These are phyloP conservation scores for Hemitrygon akajei DNA, from an alignment of 2,797 vertebrate species.

Conservation along the genomic window DNA sequence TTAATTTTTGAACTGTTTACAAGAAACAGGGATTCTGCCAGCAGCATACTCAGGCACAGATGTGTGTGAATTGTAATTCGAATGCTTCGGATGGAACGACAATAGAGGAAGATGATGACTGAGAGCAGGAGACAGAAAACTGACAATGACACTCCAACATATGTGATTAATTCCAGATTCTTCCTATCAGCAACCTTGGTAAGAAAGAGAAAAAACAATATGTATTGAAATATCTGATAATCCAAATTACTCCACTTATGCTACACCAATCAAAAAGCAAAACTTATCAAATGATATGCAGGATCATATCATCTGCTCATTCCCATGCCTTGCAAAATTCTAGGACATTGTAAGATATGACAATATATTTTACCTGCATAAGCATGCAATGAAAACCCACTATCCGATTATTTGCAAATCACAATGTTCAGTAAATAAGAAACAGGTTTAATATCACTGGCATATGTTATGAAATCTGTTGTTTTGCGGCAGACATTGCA, in stretches of 20 bases:
- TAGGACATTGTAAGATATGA: too few species aligned
- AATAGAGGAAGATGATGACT: neutral
- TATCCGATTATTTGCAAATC: too few species aligned
- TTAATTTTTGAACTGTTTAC: neutral
- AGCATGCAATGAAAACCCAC: too few species aligned
- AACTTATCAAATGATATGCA: too few species aligned
- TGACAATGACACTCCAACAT: neutral
- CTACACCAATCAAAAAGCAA: too few species aligned
- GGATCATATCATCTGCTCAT: too few species aligned
- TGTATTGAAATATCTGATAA: neutral
- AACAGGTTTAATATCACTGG: too few species aligned
- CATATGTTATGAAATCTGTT: too few species aligned
- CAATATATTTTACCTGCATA: too few species aligned
- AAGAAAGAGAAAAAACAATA: neutral
- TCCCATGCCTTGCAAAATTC: too few species aligned
- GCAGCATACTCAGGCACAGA: constrained; percentile 21
- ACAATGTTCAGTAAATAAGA: too few species aligned
- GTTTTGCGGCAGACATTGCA: too few species aligned
- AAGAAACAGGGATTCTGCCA: constrained; percentile 19
- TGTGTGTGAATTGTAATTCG: constrained; percentile 7
- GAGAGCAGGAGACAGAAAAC: neutral
- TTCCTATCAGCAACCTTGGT: neutral
- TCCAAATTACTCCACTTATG: neutral
- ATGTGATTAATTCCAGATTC: neutral
- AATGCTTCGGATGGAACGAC: neutral